A percentile compares a stretch with the other conserved stretches of the same genome.
These are phyloP conservation scores for Porites lutea DNA, from an alignment of 64 coral and sea anemone species.

Conservation along the genomic window DNA sequence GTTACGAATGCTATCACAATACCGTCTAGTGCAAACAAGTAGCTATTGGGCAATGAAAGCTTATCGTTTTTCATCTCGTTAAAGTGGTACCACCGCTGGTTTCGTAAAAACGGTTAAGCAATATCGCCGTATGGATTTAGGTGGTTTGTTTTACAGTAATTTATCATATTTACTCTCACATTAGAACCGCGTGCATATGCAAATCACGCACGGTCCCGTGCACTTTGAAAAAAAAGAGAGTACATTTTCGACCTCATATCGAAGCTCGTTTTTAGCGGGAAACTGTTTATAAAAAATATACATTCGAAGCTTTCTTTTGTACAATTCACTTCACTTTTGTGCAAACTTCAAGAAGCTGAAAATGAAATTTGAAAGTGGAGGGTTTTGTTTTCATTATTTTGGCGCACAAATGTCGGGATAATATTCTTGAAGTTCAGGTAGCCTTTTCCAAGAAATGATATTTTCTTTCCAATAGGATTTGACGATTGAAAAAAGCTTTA, in stretches of 20 bases:
- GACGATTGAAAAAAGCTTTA: too few species aligned
- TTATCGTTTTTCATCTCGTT: not conserved
- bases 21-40: not conserved
- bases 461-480: too few species aligned
- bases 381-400: too few species aligned
- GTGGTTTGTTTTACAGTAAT: not conserved
- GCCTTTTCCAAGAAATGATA: too few species aligned
- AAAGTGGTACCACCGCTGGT: not conserved
- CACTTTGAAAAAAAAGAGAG: not conserved
- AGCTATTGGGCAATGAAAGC: not conserved
- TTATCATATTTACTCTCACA: not conserved
- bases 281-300: not conserved
- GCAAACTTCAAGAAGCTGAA: too few species aligned
- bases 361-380: too few species aligned
- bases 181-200: not conserved
- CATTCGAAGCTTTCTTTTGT: too few species aligned
- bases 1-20: not conserved
- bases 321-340: too few species aligned
- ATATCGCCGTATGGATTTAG: constrained; percentile 12
- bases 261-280: not conserved
- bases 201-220: not conserved
- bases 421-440: too few species aligned
- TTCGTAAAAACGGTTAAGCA: constrained; percentile 12
- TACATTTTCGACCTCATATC: not conserved
- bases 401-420: too few species aligned